Evolutionary conservation across 1,140 invertebrate genomes (phyloP).

Genomic region (Ctenoplectra terminalis): DNA sequence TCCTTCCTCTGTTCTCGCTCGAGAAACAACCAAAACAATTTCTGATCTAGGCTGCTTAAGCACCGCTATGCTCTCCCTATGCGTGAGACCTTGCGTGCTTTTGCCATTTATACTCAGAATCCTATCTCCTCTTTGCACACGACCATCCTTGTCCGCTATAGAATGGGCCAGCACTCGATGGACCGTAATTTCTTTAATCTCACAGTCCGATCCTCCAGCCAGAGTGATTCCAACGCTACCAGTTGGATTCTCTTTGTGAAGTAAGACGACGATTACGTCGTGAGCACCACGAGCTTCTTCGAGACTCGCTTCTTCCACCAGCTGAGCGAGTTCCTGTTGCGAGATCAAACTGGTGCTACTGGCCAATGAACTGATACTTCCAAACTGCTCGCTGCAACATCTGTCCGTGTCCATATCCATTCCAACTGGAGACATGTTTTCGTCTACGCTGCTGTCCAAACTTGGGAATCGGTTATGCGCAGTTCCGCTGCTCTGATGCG

Average conservation of each 20-base stretch:
- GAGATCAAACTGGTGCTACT: slow-evolving; percentile 86
- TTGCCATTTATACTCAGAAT: slow-evolving; percentile 95
- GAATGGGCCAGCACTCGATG: slow-evolving; percentile 93
- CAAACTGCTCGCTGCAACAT: slow-evolving; percentile 83
- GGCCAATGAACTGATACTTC: slow-evolving; percentile 85
- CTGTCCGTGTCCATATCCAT: slow-evolving; percentile 66
- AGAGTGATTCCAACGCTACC: slow-evolving; percentile 93
- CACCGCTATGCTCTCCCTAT: slow-evolving; percentile 92
- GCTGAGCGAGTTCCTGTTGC: slow-evolving; percentile 86
- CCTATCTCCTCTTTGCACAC: slow-evolving; percentile 93
- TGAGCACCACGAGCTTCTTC: slow-evolving; percentile 83
- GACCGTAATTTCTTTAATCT: slow-evolving; percentile 95
- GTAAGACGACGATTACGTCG: slow-evolving; percentile 85
- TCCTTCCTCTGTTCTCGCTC: slow-evolving; percentile 77
- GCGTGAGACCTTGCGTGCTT: slow-evolving; percentile 90
- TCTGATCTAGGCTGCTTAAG: slow-evolving; percentile 90
- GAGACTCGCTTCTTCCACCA: slow-evolving; percentile 86
- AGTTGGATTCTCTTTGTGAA: slow-evolving; percentile 86
- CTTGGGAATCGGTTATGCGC: slow-evolving; percentile 74
- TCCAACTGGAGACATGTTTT: slow-evolving; percentile 52
- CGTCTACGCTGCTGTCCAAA: slow-evolving; percentile 76
- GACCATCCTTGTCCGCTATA: slow-evolving; percentile 92
- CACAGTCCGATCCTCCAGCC: slow-evolving; percentile 94
- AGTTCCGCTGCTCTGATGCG: slow-evolving; percentile 10
- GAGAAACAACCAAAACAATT: slow-evolving; percentile 87